These are phyloP conservation scores for Pelecanoides urinatrix DNA, from an alignment of 2,113 vertebrate genomes.

Conservation along the genomic window DNA sequence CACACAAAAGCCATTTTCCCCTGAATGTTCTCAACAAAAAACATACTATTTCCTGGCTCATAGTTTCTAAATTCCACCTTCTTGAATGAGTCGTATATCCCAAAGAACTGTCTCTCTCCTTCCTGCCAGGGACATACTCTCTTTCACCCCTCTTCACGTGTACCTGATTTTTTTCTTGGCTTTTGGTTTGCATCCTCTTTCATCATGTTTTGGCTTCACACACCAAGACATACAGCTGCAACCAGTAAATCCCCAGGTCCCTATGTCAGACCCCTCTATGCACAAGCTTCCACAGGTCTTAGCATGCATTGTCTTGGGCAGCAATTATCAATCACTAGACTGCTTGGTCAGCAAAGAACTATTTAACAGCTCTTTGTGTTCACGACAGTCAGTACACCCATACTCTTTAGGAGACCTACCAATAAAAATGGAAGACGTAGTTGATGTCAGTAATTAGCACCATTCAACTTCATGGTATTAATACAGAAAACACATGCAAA, in stretches of 20 bases:
- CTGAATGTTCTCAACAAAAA: neutral
- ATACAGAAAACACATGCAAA: neutral
- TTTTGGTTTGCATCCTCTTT: neutral
- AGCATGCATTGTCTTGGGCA: neutral
- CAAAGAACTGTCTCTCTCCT: neutral
- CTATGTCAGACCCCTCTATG: neutral
- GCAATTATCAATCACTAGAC: neutral
- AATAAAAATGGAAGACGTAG: neutral
- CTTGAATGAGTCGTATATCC: neutral
- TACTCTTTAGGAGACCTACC: neutral
- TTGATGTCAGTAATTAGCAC: neutral
- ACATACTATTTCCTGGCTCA: neutral
- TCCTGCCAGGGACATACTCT: neutral
- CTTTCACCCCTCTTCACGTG: neutral
- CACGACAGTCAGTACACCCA: neutral
- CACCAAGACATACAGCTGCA: neutral
- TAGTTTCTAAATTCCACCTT: neutral
- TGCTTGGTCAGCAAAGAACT: neutral
- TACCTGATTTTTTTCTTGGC: neutral
- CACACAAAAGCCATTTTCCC: neutral
- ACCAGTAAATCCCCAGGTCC: neutral
- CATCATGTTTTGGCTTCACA: neutral
- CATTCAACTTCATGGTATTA: neutral
- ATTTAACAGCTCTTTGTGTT: neutral
- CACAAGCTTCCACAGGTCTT: neutral